Base-by-base conservation (phyloP, 2,113 vertebrate species). In the Peromyscus maniculatus region DNA sequence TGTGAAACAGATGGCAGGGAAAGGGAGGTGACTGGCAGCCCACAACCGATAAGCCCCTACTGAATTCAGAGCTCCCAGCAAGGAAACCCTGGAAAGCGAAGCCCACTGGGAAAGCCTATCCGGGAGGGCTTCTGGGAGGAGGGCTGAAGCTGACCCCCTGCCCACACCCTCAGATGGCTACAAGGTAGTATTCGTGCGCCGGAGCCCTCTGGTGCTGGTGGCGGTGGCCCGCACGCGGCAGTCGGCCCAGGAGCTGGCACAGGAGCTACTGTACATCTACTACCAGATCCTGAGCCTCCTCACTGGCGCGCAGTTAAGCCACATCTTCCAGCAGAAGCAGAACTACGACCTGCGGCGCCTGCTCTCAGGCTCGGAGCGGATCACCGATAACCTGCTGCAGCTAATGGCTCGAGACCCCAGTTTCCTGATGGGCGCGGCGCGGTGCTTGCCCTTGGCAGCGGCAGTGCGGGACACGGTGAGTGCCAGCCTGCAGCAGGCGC, bases 261-360 rank as follows among this genome's bases (percentile, higher is more conserved):
- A 99, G 0, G 99, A 99, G 98, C 99, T 99, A 92, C 99, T 99
- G 62, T 99, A 99, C 97, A 99, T 99, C 98, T 99, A 99, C 98
- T 99, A 99, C 98, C 99, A 99, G 98, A 99, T 99, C 62, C 98
- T 99, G 95, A 99, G 99, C 98, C 99, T 99, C 91, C 99, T 99
- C 1, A 99, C 99, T 0, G 99, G 99, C 93, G 99, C 99, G 0
- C 99, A 99, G 98, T 99, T 99, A 97, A 99, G 99, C 98, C 99
- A 99, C 98, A 99, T 99, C 98, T 99, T 99, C 97, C 99, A 99
- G 98, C 99, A 99, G 98, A 99, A 99, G 98, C 99, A 99, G 98
- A 99, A 99, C 99, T 99, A 99, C 0, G 99, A 99, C 98, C 98
- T 99, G 92, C 99, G 99, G 24, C 99, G 99, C 80, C 98, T 99